phyloP scores from a whole-genome alignment of 2,888 invertebrate species.

The Tiphia femorata region DNA sequence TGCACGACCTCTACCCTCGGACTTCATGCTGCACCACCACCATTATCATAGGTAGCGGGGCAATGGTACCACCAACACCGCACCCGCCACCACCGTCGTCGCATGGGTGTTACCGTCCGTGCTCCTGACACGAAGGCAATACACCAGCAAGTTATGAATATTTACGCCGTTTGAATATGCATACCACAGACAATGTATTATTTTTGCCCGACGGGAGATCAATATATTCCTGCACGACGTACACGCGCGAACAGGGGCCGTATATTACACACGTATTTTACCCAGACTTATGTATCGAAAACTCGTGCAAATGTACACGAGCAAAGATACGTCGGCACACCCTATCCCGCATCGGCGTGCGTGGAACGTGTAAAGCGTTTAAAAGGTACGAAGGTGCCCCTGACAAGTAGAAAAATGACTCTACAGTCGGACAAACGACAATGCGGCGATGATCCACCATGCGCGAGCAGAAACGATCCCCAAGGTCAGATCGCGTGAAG shows the following conservation, averaged over 20 bases:
- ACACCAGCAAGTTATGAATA: conserved; percentile 64
- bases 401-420: no score
- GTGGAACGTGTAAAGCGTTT: no score
- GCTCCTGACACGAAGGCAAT: conserved; percentile 50
- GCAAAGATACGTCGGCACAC: no score
- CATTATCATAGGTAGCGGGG: neutral
- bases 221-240: conserved; percentile 47
- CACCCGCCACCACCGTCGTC: conserved; percentile 13
- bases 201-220: conserved; percentile 62
- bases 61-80: conserved; percentile 14
- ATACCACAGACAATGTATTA: conserved; percentile 64
- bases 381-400: no score
- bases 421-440: no score
- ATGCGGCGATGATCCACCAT: no score
- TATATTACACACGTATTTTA: no score
- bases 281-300: conserved; percentile 4
- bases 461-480: no score
- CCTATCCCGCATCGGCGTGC: no score
- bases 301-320: conserved; percentile 1
- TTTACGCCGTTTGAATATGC: conserved; percentile 63
- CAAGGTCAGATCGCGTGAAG: no score
- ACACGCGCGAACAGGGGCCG: neutral
- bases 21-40: neutral
- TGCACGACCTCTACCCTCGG: no score
- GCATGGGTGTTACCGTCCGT: conserved; percentile 23